Base-by-base conservation (phyloP, 2,113 vertebrate species). In the Lasiurus borealis region DNA sequence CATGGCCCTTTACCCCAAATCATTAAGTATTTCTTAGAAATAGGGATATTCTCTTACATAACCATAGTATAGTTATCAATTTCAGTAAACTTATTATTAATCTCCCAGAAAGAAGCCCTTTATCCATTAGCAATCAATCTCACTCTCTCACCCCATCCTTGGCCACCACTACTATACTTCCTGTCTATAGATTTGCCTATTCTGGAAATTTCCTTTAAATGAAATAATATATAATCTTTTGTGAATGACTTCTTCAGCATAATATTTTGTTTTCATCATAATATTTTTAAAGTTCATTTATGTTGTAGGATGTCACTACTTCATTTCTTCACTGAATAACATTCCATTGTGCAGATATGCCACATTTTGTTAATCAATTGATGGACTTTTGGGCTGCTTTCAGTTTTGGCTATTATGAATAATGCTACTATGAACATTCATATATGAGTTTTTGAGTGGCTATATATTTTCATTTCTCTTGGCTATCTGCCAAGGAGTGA, bases 401-500 rank as follows among this genome's bases (percentile, higher is more conserved):
- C 40, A 68, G 71, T 88, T 91, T 78, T 57, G 52, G 27, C 59
- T 95, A 27, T 97, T 88, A 88, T 85, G 48, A 88, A 88, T 94
- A 86, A 93, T 95, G 86, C 52, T 68, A 27, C 71, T 85, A 46
- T 87, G 85, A 92, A 85, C 48, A 92, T 80, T 94, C 50, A 44
- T n/a, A 21, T 81, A 2, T 72, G 91, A 66, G 52, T 84, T 95
- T 96, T 95, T 40, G 72, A 36, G 72, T 88, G 66, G 57, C 86
- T 46, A 50, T 87, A 76, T 82, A 34, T 91, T 93, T 95, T 96
- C 54, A 83, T 92, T 96, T 96, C 19, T 96, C 44, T 94, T 94
- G 90, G 68, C 72, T 85, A 1, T 85, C 73, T 68, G 52, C 54
- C 3, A 6, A 83, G 52, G 68, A 94, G 27, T 93, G 73, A 62